Conservation (phyloP, 2,113 vertebrate genomes). For the Zapornia atra region DNA sequence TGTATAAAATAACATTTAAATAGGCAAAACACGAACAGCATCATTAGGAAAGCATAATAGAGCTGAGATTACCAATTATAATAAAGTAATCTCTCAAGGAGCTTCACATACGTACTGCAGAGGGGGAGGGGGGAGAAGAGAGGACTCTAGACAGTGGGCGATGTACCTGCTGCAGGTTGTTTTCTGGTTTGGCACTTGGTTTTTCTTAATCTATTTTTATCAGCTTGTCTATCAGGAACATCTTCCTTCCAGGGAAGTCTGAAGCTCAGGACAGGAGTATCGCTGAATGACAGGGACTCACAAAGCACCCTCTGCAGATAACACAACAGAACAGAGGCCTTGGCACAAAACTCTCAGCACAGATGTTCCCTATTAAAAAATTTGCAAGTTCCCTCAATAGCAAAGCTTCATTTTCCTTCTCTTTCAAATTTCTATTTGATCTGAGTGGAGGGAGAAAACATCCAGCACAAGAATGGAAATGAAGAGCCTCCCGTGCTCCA, state of each 20-base stretch:
- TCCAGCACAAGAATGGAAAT: neutral
- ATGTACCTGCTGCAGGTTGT: neutral
- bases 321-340: neutral
- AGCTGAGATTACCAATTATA: slow-evolving; percentile 58
- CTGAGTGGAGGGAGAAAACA: neutral
- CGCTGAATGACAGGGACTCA: neutral
- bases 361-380: neutral
- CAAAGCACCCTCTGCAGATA: neutral
- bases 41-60: slow-evolving; percentile 51
- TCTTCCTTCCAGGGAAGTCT: neutral
- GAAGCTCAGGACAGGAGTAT: neutral
- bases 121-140: too few species aligned
- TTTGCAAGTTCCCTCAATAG: neutral
- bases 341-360: neutral
- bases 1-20: slow-evolving; percentile 33
- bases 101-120: neutral
- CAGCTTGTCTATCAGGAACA: neutral
- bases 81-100: slow-evolving; percentile 52
- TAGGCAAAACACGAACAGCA: slow-evolving; percentile 33
- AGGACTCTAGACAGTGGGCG: neutral
- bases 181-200: neutral
- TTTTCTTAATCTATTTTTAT: neutral
- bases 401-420: neutral
- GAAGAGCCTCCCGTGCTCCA: neutral
- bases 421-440: neutral